A percentile compares a stretch with the other conserved stretches of the same genome.
These are phyloP conservation scores for Melanerpes aurifrons DNA, from an alignment of 2,113 vertebrate genomes.

Conservation along the genomic window DNA sequence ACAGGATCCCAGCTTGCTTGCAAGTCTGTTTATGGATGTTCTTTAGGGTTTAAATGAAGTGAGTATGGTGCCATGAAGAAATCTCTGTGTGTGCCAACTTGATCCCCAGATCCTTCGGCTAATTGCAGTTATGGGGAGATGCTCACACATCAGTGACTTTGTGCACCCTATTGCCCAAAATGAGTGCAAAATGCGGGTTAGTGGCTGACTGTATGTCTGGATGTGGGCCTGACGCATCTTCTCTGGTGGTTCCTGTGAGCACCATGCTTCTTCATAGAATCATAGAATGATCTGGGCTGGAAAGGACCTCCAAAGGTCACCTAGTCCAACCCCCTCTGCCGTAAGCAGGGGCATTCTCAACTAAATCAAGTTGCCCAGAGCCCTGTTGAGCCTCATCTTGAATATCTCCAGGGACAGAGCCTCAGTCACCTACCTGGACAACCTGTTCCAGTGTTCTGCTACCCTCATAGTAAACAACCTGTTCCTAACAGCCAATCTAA, in stretches of 20 bases:
- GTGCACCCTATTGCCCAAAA: not conserved
- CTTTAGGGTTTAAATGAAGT: not conserved
- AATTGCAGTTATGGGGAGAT: rapidly evolving
- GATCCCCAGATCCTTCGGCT: not conserved
- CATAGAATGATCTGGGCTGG: too few relatives aligned
- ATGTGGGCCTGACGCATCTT: not conserved
- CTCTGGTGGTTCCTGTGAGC: not conserved
- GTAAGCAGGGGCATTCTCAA: too few relatives aligned
- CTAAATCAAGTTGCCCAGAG: too few relatives aligned
- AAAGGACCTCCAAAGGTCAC: too few relatives aligned
- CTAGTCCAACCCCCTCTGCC: too few relatives aligned
- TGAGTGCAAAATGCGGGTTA: not conserved
- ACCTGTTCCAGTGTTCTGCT: too few relatives aligned
- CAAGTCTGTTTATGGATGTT: not conserved
- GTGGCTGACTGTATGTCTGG: not conserved
- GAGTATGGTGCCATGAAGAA: not conserved
- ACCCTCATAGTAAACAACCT: too few relatives aligned
- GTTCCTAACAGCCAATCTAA: too few relatives aligned
- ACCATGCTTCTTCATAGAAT: not conserved
- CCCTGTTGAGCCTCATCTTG: too few relatives aligned
- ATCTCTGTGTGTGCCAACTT: not conserved
- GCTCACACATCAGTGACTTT: not conserved
- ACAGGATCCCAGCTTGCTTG: not conserved
- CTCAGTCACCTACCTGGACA: too few relatives aligned
- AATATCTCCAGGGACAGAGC: too few relatives aligned